Evolutionary conservation across 2,113 vertebrate genomes (phyloP).

Genomic region (Suncus etruscus): DNA sequence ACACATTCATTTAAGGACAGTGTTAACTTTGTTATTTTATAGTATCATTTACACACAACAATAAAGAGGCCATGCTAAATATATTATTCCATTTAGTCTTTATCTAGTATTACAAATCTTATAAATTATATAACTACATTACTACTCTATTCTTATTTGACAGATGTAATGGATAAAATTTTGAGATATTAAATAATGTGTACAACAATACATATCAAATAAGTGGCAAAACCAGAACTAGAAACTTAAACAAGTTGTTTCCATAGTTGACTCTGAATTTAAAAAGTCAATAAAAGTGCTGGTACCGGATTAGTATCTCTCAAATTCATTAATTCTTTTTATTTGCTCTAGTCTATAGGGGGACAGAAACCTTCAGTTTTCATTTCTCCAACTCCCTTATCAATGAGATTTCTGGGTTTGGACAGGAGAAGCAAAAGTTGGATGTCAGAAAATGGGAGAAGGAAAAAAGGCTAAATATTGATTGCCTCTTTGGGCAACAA

Average conservation of each 20-base stretch:
- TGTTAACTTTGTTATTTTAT: not conserved
- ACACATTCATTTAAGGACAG: not conserved
- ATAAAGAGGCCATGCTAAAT: not conserved
- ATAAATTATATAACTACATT: not conserved
- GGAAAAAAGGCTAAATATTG: not conserved
- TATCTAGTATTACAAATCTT: not conserved
- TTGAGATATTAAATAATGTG: not conserved
- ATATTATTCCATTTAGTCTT: not conserved
- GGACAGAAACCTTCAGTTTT: not conserved
- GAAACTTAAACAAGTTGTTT: not conserved
- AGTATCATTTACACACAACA: not conserved
- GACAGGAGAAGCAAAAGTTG: not conserved
- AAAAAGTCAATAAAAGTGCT: not conserved
- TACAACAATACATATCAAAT: constrained; percentile 1
- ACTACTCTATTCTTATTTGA: not conserved
- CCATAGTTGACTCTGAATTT: not conserved
- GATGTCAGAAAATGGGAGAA: not conserved
- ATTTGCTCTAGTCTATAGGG: not conserved
- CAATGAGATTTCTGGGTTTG: not conserved
- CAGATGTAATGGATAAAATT: not conserved
- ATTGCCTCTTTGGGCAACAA: not conserved
- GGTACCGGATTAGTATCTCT: not conserved
- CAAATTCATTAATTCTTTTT: not conserved
- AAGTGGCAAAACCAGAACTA: constrained; percentile 2
- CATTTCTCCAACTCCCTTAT: not conserved